Evolutionary conservation across 1,140 invertebrate genomes (phyloP).

Genomic region (Drosophila elegans): DNA sequence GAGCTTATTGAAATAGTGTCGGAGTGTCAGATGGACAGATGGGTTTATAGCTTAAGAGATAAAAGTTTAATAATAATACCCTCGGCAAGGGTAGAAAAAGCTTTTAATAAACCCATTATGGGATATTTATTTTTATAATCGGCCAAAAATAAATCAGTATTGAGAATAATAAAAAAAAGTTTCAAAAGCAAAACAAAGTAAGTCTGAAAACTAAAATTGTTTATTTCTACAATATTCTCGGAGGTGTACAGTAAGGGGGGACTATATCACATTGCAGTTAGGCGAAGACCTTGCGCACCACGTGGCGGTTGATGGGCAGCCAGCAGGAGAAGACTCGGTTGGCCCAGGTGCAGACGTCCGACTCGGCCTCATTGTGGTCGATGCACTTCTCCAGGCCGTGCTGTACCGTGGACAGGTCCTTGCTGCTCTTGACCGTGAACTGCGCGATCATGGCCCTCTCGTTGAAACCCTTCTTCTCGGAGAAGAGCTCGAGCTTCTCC

Average conservation of each 20-base stretch:
- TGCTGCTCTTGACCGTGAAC: slow-evolving; percentile 57
- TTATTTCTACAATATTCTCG: slow-evolving; percentile 7
- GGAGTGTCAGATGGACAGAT: too few relatives aligned
- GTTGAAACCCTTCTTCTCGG: slow-evolving; percentile 64
- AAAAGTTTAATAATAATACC: too few relatives aligned
- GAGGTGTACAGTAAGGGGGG: not conserved
- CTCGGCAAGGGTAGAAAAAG: too few relatives aligned
- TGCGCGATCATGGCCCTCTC: slow-evolving; percentile 67
- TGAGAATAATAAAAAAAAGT: not conserved
- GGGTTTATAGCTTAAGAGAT: too few relatives aligned
- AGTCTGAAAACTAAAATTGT: not conserved
- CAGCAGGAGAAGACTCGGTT: slow-evolving; percentile 80
- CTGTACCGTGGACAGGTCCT: slow-evolving; percentile 55
- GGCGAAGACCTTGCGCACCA: slow-evolving; percentile 67
- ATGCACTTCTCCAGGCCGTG: slow-evolving; percentile 81
- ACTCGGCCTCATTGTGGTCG: slow-evolving; percentile 79
- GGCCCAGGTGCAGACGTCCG: slow-evolving; percentile 72
- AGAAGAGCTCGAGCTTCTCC: slow-evolving; percentile 76
- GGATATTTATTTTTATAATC: too few relatives aligned
- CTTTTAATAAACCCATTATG: too few relatives aligned
- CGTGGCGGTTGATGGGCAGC: slow-evolving; percentile 77
- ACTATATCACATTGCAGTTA: slow-evolving; percentile 32
- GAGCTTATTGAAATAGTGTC: too few relatives aligned
- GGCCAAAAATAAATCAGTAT: too few relatives aligned
- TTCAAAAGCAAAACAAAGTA: not conserved